Evolutionary conservation across 37 sponge, comb jelly and placozoan genomes (phyloP).

Genomic region (Cliona cf. orientalis): DNA sequence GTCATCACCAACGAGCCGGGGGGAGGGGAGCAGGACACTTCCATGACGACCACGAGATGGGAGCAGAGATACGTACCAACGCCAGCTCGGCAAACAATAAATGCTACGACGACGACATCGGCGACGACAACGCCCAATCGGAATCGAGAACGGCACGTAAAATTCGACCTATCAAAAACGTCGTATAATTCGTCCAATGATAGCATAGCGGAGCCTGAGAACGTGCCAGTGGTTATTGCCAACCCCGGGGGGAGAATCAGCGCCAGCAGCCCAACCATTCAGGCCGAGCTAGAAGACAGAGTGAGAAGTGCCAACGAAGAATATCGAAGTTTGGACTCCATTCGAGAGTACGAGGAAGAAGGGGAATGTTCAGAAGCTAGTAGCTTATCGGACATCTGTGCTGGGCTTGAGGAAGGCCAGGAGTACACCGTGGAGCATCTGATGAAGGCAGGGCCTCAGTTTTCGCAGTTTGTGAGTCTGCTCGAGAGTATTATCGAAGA

Average conservation of each 20-base stretch:
- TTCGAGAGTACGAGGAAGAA: constrained; percentile 37
- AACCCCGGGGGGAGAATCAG: no score
- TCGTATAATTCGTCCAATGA: neutral
- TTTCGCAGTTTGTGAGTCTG: constrained; percentile 6
- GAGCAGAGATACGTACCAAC: neutral
- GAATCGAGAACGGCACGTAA: neutral
- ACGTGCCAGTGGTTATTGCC: neutral
- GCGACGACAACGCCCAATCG: neutral
- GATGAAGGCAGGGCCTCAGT: constrained; percentile 45
- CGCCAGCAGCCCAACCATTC: constrained; percentile 41
- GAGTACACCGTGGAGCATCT: constrained; percentile 45
- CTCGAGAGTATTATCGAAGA: neutral
- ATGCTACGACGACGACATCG: neutral
- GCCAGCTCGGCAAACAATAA: neutral
- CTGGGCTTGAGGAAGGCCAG: constrained; percentile 8
- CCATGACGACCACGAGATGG: neutral
- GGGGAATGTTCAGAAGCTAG: constrained; percentile 6
- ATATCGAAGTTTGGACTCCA: constrained; percentile 33
- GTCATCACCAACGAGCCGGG: constrained; percentile 48
- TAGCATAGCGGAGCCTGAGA: neutral
- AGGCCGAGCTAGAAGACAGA: constrained; percentile 11
- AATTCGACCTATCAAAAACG: no score
- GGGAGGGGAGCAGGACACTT: constrained; percentile 52
- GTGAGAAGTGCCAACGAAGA: constrained; percentile 19
- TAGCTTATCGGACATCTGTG: constrained; percentile 46